phyloP scores from a whole-genome alignment of 2,113 vertebrate species.

The Abramis brama region DNA sequence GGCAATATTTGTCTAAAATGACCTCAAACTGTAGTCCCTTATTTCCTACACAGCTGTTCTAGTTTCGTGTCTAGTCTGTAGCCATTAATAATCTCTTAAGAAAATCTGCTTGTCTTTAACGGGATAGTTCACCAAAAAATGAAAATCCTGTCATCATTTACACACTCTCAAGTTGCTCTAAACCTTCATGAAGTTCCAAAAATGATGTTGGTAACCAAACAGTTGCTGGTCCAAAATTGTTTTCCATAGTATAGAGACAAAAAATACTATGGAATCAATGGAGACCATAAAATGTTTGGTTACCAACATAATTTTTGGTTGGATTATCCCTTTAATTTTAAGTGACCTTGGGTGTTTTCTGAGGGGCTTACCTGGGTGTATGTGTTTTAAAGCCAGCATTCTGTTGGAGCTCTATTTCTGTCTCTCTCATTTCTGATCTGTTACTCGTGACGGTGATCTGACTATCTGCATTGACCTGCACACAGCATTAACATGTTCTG shows the following conservation, averaged over 20 bases:
- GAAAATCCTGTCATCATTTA: too few relatives aligned
- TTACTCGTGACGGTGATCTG: conserved; percentile 68
- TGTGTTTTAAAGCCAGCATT: conserved; percentile 65
- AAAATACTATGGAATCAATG: too few relatives aligned
- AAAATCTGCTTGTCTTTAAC: neutral
- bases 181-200: too few relatives aligned
- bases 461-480: conserved; percentile 87
- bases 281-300: too few relatives aligned
- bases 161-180: too few relatives aligned
- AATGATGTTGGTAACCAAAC: too few relatives aligned
- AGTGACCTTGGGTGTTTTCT: neutral
- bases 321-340: too few relatives aligned
- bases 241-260: too few relatives aligned
- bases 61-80: neutral
- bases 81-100: neutral
- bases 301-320: too few relatives aligned
- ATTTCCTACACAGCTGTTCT: neutral
- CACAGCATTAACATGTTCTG: conserved; percentile 10
- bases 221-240: too few relatives aligned
- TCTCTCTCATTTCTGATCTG: conserved; percentile 46
- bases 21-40: neutral
- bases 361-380: conserved; percentile 78
- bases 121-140: too few relatives aligned
- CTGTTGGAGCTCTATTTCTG: conserved; percentile 22
- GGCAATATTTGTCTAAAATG: neutral